A percentile compares a stretch with the other conserved stretches of the same genome.
Conservation (phyloP, 2,888 invertebrate genomes). For the Apotomis betuletana region DNA sequence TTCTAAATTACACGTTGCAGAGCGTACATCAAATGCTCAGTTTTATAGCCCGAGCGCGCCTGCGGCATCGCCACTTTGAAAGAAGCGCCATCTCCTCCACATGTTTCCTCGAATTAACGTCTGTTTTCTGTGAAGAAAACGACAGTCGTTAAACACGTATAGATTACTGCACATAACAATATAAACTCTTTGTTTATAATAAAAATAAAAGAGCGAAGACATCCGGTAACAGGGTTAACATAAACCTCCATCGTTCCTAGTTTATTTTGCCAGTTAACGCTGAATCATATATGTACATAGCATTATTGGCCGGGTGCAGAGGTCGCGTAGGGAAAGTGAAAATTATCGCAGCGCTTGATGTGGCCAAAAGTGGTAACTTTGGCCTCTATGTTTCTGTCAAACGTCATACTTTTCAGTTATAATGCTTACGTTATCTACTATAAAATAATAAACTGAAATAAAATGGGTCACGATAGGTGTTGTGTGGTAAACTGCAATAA, state of each 20-base stretch:
- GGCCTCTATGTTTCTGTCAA: no score
- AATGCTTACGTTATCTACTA: no score
- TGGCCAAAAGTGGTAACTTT: no score
- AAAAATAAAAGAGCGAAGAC: slow-evolving; percentile 57
- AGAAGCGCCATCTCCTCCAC: slow-evolving; percentile 79
- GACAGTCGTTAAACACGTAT: slow-evolving; percentile 74
- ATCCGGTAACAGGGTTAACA: slow-evolving; percentile 49
- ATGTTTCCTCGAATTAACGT: slow-evolving; percentile 82
- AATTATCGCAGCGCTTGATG: no score
- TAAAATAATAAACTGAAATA: no score
- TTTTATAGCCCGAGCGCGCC: slow-evolving; percentile 66
- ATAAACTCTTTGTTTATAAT: slow-evolving; percentile 75
- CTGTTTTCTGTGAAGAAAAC: slow-evolving; percentile 82
- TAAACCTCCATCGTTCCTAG: not conserved
- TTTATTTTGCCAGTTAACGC: no score
- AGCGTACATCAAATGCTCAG: slow-evolving; percentile 74
- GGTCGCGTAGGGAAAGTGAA: no score
- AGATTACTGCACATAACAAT: slow-evolving; percentile 74
- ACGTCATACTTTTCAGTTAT: no score
- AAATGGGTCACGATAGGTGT: no score
- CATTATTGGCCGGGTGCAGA: no score
- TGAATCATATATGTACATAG: no score
- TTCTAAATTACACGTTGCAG: slow-evolving; percentile 70
- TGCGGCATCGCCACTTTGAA: slow-evolving; percentile 82
- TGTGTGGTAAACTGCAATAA: no score